Evolutionary conservation across 2,113 vertebrate species (phyloP), one percentile per base, ranked within the genome.

Genomic region (Lipophrys pholis): DNA sequence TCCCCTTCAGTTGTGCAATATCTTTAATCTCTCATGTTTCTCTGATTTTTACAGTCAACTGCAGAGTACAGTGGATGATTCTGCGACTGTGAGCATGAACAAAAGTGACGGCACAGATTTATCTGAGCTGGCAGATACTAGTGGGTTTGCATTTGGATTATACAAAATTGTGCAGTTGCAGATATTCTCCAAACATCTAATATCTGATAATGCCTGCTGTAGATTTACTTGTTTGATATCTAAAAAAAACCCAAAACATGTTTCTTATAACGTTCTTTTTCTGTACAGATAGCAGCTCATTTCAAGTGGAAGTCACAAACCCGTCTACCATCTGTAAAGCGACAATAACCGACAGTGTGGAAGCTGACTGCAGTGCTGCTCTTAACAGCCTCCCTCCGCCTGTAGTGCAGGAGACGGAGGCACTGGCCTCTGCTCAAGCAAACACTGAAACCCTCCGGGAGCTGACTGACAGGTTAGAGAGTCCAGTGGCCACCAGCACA

Each of bases 31-130:
- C 9, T 43, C 50, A 2, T 35, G 1, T n/a, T 49, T 76, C 11
- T 62, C 51, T 73, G 64, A 83, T 60, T 10, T 60, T 60, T 43
- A 77, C 87, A 93, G 94, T 79, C 64, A 74, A 46, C 55, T 64
- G 38, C 71, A 79, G 64, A 86, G 53, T 38, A 41, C 70, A 30
- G 53, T 57, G 52, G 61, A 43, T 35, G 53, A 77, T 62, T 57
- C 73, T 68, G 56, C 51, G 55, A 8, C 61, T 70, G 16, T 35
- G 77, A 54, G 39, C 30, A 62, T 39, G 11, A 63, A 12, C 21
- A 30, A 55, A 43, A 56, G 35, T 46, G 43, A 56, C 45, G 78
- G 41, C 36, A 49, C 72, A 16, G 69, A 51, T 8, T 41, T 63
- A 11, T 42, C 69, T 65, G 69, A 85, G 41, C 15, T 5, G 21